A percentile compares a stretch with the other conserved stretches of the same genome.
These are phyloP conservation scores for Myiagra hebetior DNA, from an alignment of 2,113 vertebrate species.

Conservation along the genomic window DNA sequence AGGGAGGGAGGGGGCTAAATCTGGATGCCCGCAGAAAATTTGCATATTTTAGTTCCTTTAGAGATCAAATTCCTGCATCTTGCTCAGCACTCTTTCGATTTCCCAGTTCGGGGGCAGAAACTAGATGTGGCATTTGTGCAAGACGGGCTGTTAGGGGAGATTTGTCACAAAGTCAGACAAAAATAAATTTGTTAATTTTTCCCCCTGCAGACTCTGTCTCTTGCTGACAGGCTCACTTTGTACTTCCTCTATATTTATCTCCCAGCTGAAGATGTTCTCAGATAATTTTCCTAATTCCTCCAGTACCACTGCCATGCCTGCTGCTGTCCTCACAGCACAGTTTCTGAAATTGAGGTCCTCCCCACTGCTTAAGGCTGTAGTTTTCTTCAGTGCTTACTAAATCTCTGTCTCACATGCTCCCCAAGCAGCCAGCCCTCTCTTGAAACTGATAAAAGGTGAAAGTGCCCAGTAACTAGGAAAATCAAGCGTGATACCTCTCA, in stretches of 20 bases:
- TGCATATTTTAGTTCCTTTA: background rate
- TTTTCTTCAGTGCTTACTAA: background rate
- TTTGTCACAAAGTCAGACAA: background rate
- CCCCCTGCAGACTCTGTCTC: background rate
- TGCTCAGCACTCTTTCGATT: background rate
- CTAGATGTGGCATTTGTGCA: background rate
- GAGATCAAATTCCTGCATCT: background rate
- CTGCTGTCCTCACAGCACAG: background rate
- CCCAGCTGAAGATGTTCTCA: slow-evolving; percentile 8
- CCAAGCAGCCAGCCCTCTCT: background rate
- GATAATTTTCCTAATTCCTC: background rate
- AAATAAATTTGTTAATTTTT: slow-evolving; percentile 30
- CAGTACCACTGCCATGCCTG: background rate
- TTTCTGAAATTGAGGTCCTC: background rate
- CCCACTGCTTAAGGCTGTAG: background rate
- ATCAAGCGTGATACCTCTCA: background rate
- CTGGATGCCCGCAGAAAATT: background rate
- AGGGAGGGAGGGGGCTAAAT: background rate
- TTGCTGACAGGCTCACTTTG: slow-evolving; percentile 9
- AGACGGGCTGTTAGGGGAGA: background rate
- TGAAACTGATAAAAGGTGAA: background rate
- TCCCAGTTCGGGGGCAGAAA: background rate
- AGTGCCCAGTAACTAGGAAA: background rate
- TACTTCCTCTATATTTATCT: slow-evolving; percentile 13
- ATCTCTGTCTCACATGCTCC: background rate